Base-by-base conservation (phyloP, 2,888 invertebrate species). In the Tenodera sinensis region DNA sequence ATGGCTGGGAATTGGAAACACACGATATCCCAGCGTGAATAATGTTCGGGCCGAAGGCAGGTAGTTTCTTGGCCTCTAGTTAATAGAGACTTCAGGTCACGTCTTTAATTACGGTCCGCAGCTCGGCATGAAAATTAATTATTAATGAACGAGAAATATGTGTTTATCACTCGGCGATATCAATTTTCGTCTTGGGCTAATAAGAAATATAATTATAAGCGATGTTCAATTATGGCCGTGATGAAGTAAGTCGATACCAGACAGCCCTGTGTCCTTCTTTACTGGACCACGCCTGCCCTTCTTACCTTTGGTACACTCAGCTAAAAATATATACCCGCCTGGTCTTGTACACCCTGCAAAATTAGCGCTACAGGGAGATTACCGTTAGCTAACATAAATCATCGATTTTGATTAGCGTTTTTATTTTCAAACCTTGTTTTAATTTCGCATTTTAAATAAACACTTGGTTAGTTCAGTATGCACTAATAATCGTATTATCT, bases 111-210 rank as follows among this genome's bases (percentile, higher is more conserved):
- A 85, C 42, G 85, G n/a, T 85, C 85, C 14, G 54, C 42, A 42
- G n/a, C 54, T 54, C 4, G 27, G 54, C 85, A 85, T 27, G 85
- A 85, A 85, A 85, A 85, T 85, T 85, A 85, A 85, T 85, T 85
- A 85, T 47, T 85, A 85, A 85, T 85, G 85, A 85, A 85, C 34
- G 85, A 85, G 85, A 85, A 85, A 85, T 85, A 85, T 27, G 47
- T 47, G 47, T 85, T 85, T 85, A 85, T 85, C 85, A 47, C 85
- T 47, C 27, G 47, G 27, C 42, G 85, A 85, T 85, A 85, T 85
- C 85, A 85, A 85, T 85, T 85, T 85, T 47, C 47, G 85, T 47
- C 85, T 85, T 85, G 27, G 20, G 85, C 84, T 84, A 84, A 84
- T 84, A 84, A 84, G 84, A 84, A 84, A 42, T 84, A 85, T 85